These are phyloP conservation scores for Ceraclea dissimilis DNA, from an alignment of 2,888 invertebrate species.

Conservation along the genomic window DNA sequence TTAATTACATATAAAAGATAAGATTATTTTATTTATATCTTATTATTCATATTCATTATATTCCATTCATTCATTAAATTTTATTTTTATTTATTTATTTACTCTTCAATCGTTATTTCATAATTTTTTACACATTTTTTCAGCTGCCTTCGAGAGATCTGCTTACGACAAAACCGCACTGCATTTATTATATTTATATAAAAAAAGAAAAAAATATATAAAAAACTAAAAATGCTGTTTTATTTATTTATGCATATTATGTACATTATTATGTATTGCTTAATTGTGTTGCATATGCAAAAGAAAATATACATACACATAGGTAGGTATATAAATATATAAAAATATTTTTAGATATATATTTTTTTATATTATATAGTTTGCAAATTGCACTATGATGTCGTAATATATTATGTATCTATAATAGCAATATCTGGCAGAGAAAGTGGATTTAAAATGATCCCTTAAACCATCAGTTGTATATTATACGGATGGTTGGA, in stretches of 20 bases:
- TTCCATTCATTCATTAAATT: background rate
- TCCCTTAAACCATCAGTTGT: too few relatives aligned
- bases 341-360: too few relatives aligned
- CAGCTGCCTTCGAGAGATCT: constrained; percentile 45
- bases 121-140: constrained; percentile 16
- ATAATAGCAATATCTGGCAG: too few relatives aligned
- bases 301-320: too few relatives aligned
- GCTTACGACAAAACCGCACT: constrained; percentile 42
- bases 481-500: too few relatives aligned
- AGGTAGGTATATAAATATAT: too few relatives aligned
- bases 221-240: background rate
- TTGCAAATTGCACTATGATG: too few relatives aligned
- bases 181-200: constrained; percentile 9
- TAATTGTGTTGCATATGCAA: too few relatives aligned
- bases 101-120: constrained; percentile 5
- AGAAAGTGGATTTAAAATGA: too few relatives aligned
- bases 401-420: too few relatives aligned
- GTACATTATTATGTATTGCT: background rate
- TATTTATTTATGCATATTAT: background rate
- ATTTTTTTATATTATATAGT: too few relatives aligned
- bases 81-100: constrained; percentile 3
- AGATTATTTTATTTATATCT: background rate
- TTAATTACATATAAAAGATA: too few relatives aligned
- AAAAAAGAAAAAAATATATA: constrained; percentile 7
- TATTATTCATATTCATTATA: background rate